phyloP scores from a whole-genome alignment of 1,140 invertebrate species.

The Caerostris extrusa region DNA sequence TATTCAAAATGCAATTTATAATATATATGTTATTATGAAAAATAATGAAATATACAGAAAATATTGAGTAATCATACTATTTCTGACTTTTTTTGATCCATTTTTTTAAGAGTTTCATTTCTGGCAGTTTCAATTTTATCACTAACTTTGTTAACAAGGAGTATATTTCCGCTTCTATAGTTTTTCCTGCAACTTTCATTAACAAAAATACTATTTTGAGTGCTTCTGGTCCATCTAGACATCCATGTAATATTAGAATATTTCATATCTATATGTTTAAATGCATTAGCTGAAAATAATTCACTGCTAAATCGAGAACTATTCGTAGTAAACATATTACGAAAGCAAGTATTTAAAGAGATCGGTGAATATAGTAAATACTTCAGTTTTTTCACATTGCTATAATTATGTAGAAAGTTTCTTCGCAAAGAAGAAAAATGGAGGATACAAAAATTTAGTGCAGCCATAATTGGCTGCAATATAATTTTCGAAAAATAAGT shows the following conservation, averaged over 20 bases:
- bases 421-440: background rate
- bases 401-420: slow-evolving; percentile 21
- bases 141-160: slow-evolving; percentile 48
- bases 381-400: slow-evolving; percentile 35
- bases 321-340: background rate
- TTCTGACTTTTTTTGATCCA: slow-evolving; percentile 53
- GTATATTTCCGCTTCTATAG: background rate
- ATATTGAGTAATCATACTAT: slow-evolving; percentile 42
- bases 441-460: background rate
- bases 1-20: background rate
- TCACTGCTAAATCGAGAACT: background rate
- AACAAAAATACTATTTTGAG: background rate
- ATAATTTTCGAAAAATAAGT: too few relatives aligned
- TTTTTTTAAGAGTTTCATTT: slow-evolving; percentile 35
- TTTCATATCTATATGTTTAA: background rate
- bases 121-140: background rate
- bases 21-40: background rate
- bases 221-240: slow-evolving; percentile 52
- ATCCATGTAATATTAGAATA: background rate
- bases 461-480: background rate
- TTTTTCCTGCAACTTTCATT: slow-evolving; percentile 37
- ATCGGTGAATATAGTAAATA: background rate
- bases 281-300: background rate
- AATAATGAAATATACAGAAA: background rate
- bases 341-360: background rate